Evolutionary conservation across 2,888 invertebrate species (phyloP).

Genomic region (Andricus quercusramuli): DNA sequence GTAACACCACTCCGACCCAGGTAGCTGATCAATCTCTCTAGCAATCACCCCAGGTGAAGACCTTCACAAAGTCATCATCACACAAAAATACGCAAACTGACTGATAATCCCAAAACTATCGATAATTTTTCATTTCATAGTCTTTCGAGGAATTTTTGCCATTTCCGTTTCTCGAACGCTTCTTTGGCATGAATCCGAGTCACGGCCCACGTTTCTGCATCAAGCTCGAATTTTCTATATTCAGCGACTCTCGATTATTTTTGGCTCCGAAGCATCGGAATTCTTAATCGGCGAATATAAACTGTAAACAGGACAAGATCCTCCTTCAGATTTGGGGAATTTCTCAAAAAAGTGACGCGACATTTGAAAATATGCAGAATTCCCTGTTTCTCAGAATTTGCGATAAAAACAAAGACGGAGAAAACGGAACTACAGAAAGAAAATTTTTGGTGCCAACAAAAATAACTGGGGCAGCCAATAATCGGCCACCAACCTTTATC

Average conservation of each 20-base stretch:
- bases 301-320: constrained; percentile 14
- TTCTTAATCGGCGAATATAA: constrained; percentile 14
- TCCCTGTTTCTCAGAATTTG: not conserved
- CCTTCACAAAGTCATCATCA: too few relatives aligned
- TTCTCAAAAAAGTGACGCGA: not conserved
- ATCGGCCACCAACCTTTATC: not conserved
- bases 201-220: constrained; percentile 18
- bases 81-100: too few relatives aligned
- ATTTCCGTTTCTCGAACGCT: constrained; percentile 7
- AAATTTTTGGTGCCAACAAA: not conserved
- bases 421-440: not conserved
- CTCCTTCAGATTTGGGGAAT: not conserved
- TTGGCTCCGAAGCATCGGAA: constrained; percentile 2
- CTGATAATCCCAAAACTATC: not conserved
- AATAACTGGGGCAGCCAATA: not conserved
- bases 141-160: not conserved
- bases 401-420: not conserved
- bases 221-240: constrained; percentile 12
- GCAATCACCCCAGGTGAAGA: too few relatives aligned
- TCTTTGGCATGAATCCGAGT: constrained; percentile 4
- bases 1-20: too few relatives aligned
- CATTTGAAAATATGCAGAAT: not conserved
- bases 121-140: not conserved
- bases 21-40: too few relatives aligned
- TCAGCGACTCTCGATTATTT: constrained; percentile 8